Base-by-base conservation (phyloP, 2,888 invertebrate genomes). In the Drosophila nr. fundita region DNA sequence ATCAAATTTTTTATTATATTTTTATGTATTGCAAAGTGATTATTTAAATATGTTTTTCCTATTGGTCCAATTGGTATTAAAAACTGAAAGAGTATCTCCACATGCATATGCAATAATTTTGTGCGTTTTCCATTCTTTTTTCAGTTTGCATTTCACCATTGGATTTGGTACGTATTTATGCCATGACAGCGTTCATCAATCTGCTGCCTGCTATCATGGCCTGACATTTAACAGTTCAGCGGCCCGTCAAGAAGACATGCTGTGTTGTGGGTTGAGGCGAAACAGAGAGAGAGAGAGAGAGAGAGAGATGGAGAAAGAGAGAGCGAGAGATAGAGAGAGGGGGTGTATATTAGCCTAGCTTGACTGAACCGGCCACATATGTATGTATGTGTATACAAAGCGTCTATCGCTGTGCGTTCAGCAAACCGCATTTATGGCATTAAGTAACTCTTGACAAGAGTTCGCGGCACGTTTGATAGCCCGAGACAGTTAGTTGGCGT, bases 201-300 rank as follows among this genome's bases (percentile, higher is more conserved):
- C 83, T 72, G 54, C 48, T 27, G 38, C 59, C 65, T 77, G 73
- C 81, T 76, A 80, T 77, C 81, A 65, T 70, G 57, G 65, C 48
- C 62, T 82, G 80, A 76, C 82, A 80, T 82, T 82, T 82, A 81
- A 69, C 83, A 81, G 80, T 81, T 82, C 83, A 82, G 81, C 83
- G 77, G 77, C 76, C 83, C 74, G 77, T 81, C 77, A 63, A 76
- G 68, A 65, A 64, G 73, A 78, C 63, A 53, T 49, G 63, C 38
- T 62, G 59, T 38, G 64, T 29, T 29, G 27, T 5, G 45, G 45
- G 45, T 24, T 45, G 24, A 7, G 7, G 6, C 21, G 13, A 21
- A 45, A 13, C 7, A 21, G 42, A 42, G 13, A 13, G 13, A 15
- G 54, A 21, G 6, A 21, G 6, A 11, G n/a, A n/a, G n/a, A n/a